Conservation (phyloP, 2,113 vertebrate species). For the Puntigrus tetrazona region DNA sequence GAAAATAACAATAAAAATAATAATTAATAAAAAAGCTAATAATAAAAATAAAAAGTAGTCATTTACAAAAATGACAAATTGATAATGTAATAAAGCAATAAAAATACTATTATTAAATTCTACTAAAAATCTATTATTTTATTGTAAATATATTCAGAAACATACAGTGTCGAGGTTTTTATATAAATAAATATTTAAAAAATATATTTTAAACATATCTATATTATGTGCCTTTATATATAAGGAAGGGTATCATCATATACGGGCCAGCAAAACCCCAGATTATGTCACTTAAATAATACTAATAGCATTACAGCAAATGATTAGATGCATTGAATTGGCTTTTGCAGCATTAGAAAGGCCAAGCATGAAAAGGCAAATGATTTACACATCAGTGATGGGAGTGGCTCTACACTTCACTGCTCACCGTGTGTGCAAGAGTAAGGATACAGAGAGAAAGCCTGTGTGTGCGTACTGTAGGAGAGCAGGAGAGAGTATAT, state of each 20-base stretch:
- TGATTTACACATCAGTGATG: conserved; percentile 58
- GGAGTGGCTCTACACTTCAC: conserved; percentile 44
- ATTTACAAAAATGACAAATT: neutral
- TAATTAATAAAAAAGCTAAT: neutral
- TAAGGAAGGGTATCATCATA: neutral
- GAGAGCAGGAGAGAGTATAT: conserved; percentile 36
- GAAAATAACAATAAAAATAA: neutral
- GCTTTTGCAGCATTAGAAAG: neutral
- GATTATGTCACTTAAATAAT: neutral
- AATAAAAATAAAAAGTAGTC: neutral
- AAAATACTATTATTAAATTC: no score
- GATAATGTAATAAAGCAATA: neutral
- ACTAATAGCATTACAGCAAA: neutral
- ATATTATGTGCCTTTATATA: neutral
- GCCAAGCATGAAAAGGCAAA: conserved; percentile 54
- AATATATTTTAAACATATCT: neutral
- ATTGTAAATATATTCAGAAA: neutral
- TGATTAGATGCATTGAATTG: neutral
- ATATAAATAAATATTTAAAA: no score
- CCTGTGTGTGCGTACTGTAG: conserved; percentile 20
- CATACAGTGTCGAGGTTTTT: no score
- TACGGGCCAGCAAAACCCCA: neutral
- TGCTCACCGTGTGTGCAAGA: conserved; percentile 13
- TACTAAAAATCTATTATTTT: neutral
- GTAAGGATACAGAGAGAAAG: conserved; percentile 14